phyloP scores from a whole-genome alignment of 2,797 vertebrate genomes.

The Oceanodroma leucorhoa region DNA sequence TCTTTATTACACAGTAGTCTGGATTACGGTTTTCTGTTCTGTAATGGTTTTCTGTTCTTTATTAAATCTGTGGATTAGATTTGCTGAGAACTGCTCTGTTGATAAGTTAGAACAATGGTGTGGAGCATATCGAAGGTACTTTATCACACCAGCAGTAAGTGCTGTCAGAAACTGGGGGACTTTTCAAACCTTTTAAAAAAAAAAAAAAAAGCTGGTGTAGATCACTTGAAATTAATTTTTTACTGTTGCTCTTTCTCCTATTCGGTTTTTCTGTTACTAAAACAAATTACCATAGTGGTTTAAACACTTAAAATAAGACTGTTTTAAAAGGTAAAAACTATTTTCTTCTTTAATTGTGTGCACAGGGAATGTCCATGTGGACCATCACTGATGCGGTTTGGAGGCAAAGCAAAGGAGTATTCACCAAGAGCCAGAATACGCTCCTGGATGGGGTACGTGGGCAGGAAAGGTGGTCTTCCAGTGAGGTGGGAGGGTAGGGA shows the following conservation, averaged over 20 bases:
- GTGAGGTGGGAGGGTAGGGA: neutral
- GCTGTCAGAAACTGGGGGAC: neutral
- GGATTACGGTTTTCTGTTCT: neutral
- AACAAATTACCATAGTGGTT: neutral
- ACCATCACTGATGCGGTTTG: conserved; percentile 88
- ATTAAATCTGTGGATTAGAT: neutral
- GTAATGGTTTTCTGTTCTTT: neutral
- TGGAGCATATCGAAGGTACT: neutral
- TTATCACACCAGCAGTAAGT: neutral
- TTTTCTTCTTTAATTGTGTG: neutral
- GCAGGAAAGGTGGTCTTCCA: neutral
- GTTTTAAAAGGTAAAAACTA: neutral
- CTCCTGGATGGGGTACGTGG: conserved; percentile 92
- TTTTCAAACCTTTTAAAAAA: neutral
- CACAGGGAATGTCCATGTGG: conserved; percentile 94
- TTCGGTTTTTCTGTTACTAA: neutral
- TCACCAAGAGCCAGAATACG: conserved; percentile 92
- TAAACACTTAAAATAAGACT: neutral
- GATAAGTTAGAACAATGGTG: neutral
- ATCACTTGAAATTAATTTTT: neutral
- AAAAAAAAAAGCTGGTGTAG: neutral
- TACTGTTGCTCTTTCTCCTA: neutral
- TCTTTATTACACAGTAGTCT: neutral
- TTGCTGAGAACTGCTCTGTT: neutral
- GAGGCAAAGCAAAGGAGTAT: conserved; percentile 92